Evolutionary conservation across 2,888 invertebrate genomes (phyloP), one percentile per base, ranked within the genome.

Genomic region (Thera britannica): DNA sequence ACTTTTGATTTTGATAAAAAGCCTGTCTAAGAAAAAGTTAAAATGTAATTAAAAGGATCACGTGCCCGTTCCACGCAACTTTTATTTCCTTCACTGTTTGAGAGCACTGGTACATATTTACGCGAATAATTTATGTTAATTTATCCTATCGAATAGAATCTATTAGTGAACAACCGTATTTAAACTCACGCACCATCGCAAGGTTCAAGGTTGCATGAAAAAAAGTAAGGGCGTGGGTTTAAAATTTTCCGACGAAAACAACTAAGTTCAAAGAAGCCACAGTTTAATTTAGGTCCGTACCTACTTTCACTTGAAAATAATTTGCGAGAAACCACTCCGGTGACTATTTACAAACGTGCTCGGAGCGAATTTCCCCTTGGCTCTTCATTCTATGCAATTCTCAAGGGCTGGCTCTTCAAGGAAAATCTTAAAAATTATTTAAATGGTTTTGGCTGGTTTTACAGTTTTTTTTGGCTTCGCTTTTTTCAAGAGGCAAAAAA

Each of bases 321-420:
- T 70, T 70, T 70, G 60, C 61, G 58, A 66, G 63, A 66, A 66
- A 70, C 70, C 70, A 70, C 70, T 70, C 60, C 58, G 70, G 63
- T 63, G 66, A 70, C 66, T 70, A 70, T 70, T 70, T 70, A 70
- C 70, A 70, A 70, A 70, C 66, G 70, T 67, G 60, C 70, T 70
- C 61, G 23, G 65, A 66, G 62, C 62, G 58, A 70, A 66, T 70
- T 67, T 66, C 66, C 66, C 63, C 66, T 63, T 55, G 63, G 63
- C 70, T 66, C 66, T 70, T 70, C 66, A 70, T 70, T 66, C 66
- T 67, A 52, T 62, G 34, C 63, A 66, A 63, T 60, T 23, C 59
- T 61, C 58, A 61, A 70, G 70, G 70, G 70, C 57, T 70, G 54
- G 60, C 66, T 8, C 69, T 60, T 59, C 34, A 58, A 51, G 12